These are phyloP conservation scores for Hesperophylax magnus DNA, from an alignment of 1,140 invertebrate species.

Conservation along the genomic window DNA sequence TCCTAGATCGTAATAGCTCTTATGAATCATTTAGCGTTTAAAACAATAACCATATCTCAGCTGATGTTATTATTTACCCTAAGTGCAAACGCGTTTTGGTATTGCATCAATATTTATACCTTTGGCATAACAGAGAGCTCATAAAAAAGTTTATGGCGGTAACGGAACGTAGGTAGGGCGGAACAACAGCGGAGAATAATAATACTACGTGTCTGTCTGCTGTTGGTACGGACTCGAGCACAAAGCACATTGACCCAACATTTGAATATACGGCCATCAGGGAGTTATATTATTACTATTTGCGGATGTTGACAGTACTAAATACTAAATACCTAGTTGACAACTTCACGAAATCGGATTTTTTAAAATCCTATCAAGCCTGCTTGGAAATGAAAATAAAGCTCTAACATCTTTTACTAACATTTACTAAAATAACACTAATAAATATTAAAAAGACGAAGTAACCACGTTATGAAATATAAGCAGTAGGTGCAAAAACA, in stretches of 20 bases:
- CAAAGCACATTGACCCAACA: neutral
- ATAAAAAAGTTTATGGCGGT: slow-evolving; percentile 17
- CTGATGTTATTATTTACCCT: slow-evolving; percentile 11
- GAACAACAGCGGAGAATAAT: slow-evolving; percentile 2
- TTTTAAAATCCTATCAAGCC: too few species aligned
- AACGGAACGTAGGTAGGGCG: neutral
- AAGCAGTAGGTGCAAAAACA: too few species aligned
- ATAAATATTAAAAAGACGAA: too few species aligned
- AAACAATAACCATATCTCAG: neutral
- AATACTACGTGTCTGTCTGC: neutral
- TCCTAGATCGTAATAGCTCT: too few species aligned
- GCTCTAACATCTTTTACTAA: too few species aligned
- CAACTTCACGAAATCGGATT: too few species aligned
- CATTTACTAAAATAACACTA: too few species aligned
- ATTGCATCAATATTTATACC: slow-evolving; percentile 7
- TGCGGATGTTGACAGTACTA: too few species aligned
- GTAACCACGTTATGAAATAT: too few species aligned
- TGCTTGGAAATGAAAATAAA: too few species aligned
- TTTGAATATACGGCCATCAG: slow-evolving; percentile 1
- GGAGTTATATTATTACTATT: neutral
- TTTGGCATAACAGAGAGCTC: slow-evolving; percentile 15
- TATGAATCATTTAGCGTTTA: neutral
- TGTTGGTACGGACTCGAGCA: neutral
- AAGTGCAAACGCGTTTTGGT: slow-evolving; percentile 23
- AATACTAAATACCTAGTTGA: too few species aligned